A percentile compares a stretch with the other conserved stretches of the same genome.
These are phyloP conservation scores for Neotoma lepida DNA, from an alignment of 2,113 vertebrate genomes.

Conservation along the genomic window DNA sequence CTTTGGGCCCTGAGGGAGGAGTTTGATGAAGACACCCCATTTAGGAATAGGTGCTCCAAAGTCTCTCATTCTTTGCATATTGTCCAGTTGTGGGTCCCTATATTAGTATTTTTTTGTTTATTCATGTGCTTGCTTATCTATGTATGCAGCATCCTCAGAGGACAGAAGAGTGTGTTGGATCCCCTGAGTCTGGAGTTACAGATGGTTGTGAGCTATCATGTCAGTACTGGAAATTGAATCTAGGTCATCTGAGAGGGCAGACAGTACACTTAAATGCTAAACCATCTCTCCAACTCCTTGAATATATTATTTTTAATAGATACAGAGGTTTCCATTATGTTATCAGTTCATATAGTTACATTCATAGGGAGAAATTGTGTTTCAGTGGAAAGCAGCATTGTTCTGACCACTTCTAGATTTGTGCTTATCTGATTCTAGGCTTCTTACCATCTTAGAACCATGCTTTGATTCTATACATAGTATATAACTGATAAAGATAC, in stretches of 20 bases:
- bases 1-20: not conserved
- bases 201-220: not conserved
- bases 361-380: not conserved
- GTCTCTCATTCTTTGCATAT: not conserved
- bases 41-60: not conserved
- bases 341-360: not conserved
- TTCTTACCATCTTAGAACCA: not conserved
- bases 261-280: not conserved
- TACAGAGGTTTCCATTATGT: not conserved
- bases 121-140: not conserved
- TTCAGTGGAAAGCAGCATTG: constrained; percentile 45
- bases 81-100: not conserved
- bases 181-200: not conserved
- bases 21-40: not conserved
- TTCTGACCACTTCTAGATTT: constrained; percentile 45
- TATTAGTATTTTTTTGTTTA: not conserved
- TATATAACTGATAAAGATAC: constrained; percentile 24
- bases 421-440: not conserved
- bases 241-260: not conserved
- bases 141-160: not conserved
- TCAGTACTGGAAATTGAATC: not conserved
- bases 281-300: not conserved
- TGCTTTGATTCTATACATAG: constrained; percentile 8
- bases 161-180: not conserved
- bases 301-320: not conserved